A percentile compares a stretch with the other conserved stretches of the same genome.
Evolutionary conservation across 2,888 invertebrate genomes (phyloP).

Genomic region (Scrobipalpa costella): DNA sequence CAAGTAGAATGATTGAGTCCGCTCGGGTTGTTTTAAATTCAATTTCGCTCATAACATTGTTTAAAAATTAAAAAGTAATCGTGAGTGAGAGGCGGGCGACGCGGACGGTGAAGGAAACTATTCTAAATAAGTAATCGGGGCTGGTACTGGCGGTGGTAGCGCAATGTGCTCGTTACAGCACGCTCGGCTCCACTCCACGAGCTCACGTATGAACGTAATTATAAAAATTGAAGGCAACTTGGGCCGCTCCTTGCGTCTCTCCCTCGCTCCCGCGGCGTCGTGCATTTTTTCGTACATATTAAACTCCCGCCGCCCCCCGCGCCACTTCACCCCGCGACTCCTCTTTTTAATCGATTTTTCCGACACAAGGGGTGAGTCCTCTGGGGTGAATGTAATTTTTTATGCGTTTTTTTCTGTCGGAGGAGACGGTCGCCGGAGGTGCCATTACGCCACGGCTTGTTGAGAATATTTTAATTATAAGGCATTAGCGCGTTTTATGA

Average conservation of each 20-base stretch:
- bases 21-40: constrained; percentile 35
- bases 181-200: constrained; percentile 39
- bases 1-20: constrained; percentile 13
- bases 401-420: constrained; percentile 79
- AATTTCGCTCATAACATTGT: constrained; percentile 40
- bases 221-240: constrained; percentile 80
- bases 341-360: constrained; percentile 82
- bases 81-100: constrained; percentile 47
- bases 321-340: constrained; percentile 70
- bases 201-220: constrained; percentile 84
- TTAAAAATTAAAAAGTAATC: constrained; percentile 63
- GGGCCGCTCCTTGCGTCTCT: constrained; percentile 67
- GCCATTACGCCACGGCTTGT: constrained; percentile 82
- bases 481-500: constrained; percentile 82
- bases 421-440: constrained; percentile 78
- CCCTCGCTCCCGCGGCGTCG: constrained; percentile 75
- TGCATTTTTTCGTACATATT: constrained; percentile 82
- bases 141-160: constrained; percentile 34
- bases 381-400: constrained; percentile 83
- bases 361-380: constrained; percentile 81
- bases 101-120: constrained; percentile 48
- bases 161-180: constrained; percentile 8
- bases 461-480: constrained; percentile 83
- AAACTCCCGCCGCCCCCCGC: constrained; percentile 71
- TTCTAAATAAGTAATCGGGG: constrained; percentile 65